Percentiles rank a stretch among this genome's conserved stretches.
These are phyloP conservation scores for Enteromius radiatus DNA, from an alignment of 2,797 vertebrate species.

Conservation along the genomic window DNA sequence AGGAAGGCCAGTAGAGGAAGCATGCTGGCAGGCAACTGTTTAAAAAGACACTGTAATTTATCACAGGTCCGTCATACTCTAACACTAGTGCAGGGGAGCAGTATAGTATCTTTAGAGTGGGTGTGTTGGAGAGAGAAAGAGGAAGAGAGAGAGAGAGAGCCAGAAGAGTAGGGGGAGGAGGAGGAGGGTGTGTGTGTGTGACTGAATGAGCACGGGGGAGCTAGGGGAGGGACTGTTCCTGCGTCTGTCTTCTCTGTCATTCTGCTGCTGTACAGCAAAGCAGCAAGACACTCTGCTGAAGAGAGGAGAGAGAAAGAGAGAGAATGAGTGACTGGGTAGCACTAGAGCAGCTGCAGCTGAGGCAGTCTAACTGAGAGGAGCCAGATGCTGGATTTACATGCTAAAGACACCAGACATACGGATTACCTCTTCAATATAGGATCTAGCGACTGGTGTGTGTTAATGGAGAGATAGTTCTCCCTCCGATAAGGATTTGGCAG, in stretches of 20 bases:
- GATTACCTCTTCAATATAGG: conserved; percentile 47
- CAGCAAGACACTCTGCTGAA: conserved; percentile 67
- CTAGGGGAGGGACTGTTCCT: conserved; percentile 63
- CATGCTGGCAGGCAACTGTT: conserved; percentile 43
- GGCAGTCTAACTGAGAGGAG: conserved; percentile 51
- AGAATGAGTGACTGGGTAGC: conserved; percentile 51
- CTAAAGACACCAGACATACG: conserved; percentile 46
- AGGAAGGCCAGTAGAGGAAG: conserved; percentile 16
- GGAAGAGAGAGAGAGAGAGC: conserved; percentile 33
- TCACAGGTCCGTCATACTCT: conserved; percentile 59
- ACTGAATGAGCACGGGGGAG: conserved; percentile 56
- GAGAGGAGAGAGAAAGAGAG: conserved; percentile 38
- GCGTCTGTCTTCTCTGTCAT: conserved; percentile 81
- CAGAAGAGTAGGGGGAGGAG: conserved; percentile 66
- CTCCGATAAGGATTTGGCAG: conserved; percentile 42
- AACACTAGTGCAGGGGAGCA: conserved; percentile 62
- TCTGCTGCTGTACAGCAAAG: conserved; percentile 77
- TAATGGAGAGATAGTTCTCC: conserved; percentile 33
- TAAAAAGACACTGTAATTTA: conserved; percentile 62
- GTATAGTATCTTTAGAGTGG: conserved; percentile 65
- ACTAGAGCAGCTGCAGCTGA: conserved; percentile 43
- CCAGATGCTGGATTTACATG: conserved; percentile 56
- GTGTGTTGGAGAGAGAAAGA: conserved; percentile 42
- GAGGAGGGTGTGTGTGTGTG: conserved; percentile 67
- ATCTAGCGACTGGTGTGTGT: conserved; percentile 13